Base-by-base conservation (phyloP, 2,888 invertebrate species). In the Athrips mouffetella region DNA sequence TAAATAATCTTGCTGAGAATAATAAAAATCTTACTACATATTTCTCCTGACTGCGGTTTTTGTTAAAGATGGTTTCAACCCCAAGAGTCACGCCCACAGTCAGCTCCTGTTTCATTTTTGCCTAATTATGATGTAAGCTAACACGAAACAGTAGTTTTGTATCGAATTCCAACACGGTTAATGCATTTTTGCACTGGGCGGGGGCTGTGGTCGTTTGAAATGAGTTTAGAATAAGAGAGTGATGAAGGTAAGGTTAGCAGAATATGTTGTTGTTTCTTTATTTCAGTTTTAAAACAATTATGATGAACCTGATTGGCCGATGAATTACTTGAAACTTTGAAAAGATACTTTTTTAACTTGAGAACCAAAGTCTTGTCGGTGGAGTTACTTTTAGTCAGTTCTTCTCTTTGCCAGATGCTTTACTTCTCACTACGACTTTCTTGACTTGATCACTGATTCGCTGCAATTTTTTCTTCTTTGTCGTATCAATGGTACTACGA, bases 111-210 rank as follows among this genome's bases (percentile, higher is more conserved):
- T 52, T 49, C 45, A 39, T 58, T 70, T 65, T 61, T 63, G 54
- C 57, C 65, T 70, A 76, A 78, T 82, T 75, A 81, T 71, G 70
- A 72, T 61, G 79, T 75, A 76, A 82, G 58, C 48, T 67, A 64
- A 81, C 58, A 73, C 73, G 57, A 58, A 72, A 71, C 76, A 73
- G 69, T 68, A 69, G 77, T 71, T 65, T 57, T 50, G 64, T 63
- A 60, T 71, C 69, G 50, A 48, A 46, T 59, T 59, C 56, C 54
- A 52, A 49, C 45, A 45, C 52, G 52, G 58, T 64, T 65, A 65
- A 70, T 63, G 62, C 54, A 62, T 69, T 74, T 72, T 68, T 65
- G 60, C 67, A 69, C 50, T 58, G 67, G 76, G 75, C 68, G 73
- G 60, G 50, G 54, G 50, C 35, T 41, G 49, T 54, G 50, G 51